Evolutionary conservation across 2,888 invertebrate species (phyloP), one percentile per base, ranked within the genome.

Genomic region (Drosophila engyochracea): DNA sequence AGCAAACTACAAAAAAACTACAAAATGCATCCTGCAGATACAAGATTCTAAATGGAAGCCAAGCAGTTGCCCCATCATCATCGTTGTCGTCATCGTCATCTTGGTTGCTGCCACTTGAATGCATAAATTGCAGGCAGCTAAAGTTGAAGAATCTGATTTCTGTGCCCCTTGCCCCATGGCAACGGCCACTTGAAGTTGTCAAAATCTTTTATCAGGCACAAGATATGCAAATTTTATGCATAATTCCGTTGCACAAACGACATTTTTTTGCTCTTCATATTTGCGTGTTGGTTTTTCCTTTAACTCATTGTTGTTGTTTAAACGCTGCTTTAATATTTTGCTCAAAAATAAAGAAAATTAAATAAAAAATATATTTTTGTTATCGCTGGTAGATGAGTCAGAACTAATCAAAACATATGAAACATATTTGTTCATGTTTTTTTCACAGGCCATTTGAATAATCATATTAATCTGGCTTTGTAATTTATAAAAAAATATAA

Each of bases 161-260:
- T 28, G 28, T 22, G 39, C 30, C 55, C 55, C 55, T 33, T 54
- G 25, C 12, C 52, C n/a, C 28, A 19, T 64, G 69, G 81, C 67
- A 69, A 64, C 70, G 74, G 76, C 85, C 88, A 87, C 88, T 85
- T 85, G 85, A 85, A 87, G 76, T 81, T 85, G 88, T 85, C 90
- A 85, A 85, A 82, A 89, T 82, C 78, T 85, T 82, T 82, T 85
- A 70, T 76, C 71, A 80, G 72, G 41, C 62, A 44, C 62, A 79
- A 79, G 77, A 81, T 82, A 78, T 85, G 74, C 73, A 81, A 76
- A 79, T 85, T 69, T 69, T 62, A 71, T 86, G 76, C 82, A 80
- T 64, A 74, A 73, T 74, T 76, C 60, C 53, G 49, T 63, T 76
- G 76, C 61, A 77, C 78, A 73, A 73, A 73, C 65, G 49, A 65